These are phyloP conservation scores for Sarcophaga variegata DNA, from an alignment of 2,888 invertebrate genomes.

Conservation along the genomic window DNA sequence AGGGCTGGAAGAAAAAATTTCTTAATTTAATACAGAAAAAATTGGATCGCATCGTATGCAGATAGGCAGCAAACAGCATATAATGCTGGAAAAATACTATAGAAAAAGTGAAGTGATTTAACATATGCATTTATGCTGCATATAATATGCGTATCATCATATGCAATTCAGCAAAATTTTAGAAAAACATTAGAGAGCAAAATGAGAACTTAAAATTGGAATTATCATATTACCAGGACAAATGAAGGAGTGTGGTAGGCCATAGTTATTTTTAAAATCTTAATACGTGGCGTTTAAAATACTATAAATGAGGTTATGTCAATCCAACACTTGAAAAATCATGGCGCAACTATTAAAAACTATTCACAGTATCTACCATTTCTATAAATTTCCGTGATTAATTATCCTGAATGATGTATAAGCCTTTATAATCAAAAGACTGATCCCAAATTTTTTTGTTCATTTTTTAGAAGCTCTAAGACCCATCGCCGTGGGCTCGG, in stretches of 20 bases:
- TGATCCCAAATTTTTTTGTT: too few relatives aligned
- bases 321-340: too few relatives aligned
- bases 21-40: background rate
- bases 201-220: background rate
- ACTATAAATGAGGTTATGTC: too few relatives aligned
- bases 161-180: background rate
- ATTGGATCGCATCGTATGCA: background rate
- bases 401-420: too few relatives aligned
- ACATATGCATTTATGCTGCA: slow-evolving; percentile 45
- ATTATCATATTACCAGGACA: background rate
- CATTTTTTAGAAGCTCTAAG: too few relatives aligned
- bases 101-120: background rate
- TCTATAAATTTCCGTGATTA: too few relatives aligned
- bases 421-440: too few relatives aligned
- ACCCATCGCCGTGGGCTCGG: too few relatives aligned
- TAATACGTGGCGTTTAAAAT: too few relatives aligned
- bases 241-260: background rate
- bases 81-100: slow-evolving; percentile 23
- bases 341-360: too few relatives aligned
- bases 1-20: background rate
- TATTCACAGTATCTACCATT: too few relatives aligned
- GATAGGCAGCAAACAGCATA: slow-evolving; percentile 38
- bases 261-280: too few relatives aligned
- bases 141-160: slow-evolving; percentile 9
- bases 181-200: background rate